Percentiles rank a stretch among this genome's conserved stretches.
Conservation (phyloP, 2,888 invertebrate species). For the Drosophila pseudotalamancana region DNA sequence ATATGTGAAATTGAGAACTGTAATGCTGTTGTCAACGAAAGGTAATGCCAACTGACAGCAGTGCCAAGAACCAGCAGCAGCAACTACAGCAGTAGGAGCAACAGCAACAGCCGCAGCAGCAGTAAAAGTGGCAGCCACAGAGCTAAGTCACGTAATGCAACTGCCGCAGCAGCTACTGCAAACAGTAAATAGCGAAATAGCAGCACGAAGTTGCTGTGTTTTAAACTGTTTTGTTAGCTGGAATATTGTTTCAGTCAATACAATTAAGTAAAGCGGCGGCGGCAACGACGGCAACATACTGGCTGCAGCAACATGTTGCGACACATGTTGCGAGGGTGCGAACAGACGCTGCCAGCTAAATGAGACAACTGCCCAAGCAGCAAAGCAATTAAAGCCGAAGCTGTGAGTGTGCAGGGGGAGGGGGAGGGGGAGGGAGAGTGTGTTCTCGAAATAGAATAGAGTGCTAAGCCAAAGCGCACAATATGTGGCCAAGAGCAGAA, state of each 20-base stretch:
- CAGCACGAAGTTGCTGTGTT: conserved; percentile 10
- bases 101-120: conserved; percentile 1
- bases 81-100: conserved; percentile 1
- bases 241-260: conserved; percentile 17
- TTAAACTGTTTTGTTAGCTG: conserved; percentile 21
- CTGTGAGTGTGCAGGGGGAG: background rate
- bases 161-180: conserved; percentile 19
- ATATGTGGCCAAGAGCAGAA: conserved; percentile 58
- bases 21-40: conserved; percentile 78
- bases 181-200: conserved; percentile 1
- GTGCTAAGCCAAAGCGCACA: conserved; percentile 50
- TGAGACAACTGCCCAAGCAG: conserved; percentile 44
- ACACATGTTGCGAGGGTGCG: conserved; percentile 44
- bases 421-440: background rate
- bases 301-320: conserved; percentile 40
- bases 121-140: conserved; percentile 9
- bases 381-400: conserved; percentile 42
- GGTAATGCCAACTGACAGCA: conserved; percentile 56
- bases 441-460: conserved; percentile 34
- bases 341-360: conserved; percentile 47
- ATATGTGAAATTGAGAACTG: conserved; percentile 79
- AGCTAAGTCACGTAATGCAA: conserved; percentile 42
- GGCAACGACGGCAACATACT: background rate
- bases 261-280: conserved; percentile 6
- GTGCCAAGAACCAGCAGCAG: conserved; percentile 35